Base-by-base conservation (phyloP, 2,797 vertebrate species). In the Fistularia tabacaria region DNA sequence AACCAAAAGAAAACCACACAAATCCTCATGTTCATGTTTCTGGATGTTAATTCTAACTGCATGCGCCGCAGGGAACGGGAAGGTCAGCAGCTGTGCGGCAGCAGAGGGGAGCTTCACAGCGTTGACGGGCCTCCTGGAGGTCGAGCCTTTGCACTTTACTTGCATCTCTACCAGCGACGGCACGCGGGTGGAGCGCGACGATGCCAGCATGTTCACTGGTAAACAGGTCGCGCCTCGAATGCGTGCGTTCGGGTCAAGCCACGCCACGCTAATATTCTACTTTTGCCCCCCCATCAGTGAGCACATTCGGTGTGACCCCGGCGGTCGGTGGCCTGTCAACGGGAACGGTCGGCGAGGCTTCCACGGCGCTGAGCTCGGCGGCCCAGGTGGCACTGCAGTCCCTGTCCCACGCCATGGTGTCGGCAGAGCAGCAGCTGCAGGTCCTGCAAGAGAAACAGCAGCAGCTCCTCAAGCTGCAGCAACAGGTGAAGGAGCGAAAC, bases 391-490 rank as follows among this genome's bases (percentile, higher is more conserved):
- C 97, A 47, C 94, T 99, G 67, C 97, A 99, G 87, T 99, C 97
- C n/a, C 93, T 99, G 85, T 99, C 97, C 75, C 97, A 99, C 71
- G 97, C 97, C 88, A 99, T 99, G 97, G 97, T 98, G 74, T 99
- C 97, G 65, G 97, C 97, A 3, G 97, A 99, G 89, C 97, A 99
- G 88, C 97, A 99, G 92, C 93, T 99, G 57, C 97, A 99, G 90
- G 97, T 99, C 80, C 91, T 99, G 82, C 97, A 99, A 93, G 97
- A 99, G 90, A 99, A 99, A 85, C 97, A 99, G 74, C 97, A 98
- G 91, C 97, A 99, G 87, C 92, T 99, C 83, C 91, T 99, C 76
- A 99, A 99, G 88, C 94, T 99, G 87, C 97, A 99, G 90, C 97
- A 99, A 88, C 97, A 99, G 97, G 97, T 98, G 88, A 89, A 82